Base-by-base conservation (phyloP, 1,140 invertebrate genomes). In the Anoplolepis gracilipes region DNA sequence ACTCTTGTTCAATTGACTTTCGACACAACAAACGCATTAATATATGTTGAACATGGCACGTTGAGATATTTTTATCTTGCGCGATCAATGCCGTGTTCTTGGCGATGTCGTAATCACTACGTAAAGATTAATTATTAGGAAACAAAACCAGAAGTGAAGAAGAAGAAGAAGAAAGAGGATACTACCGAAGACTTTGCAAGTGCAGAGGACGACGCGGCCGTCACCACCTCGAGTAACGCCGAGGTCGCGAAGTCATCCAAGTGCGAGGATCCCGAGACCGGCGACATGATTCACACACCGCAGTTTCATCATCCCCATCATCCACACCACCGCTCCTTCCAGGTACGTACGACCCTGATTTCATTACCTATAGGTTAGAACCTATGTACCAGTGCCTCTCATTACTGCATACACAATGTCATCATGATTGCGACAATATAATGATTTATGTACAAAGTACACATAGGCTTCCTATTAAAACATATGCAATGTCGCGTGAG, bases 231-330 rank as follows among this genome's bases (percentile, higher is more conserved):
- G 72, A 89, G 85, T 76, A 90, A 87, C 85, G 86, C 82, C 87
- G 93, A 94, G 87, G 90, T 90, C 70, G 87, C 61, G 28, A 92
- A 91, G 78, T 91, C 87, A 88, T 88, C 88, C 64, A 90, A 88
- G 55, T 93, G 93, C 89, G 95, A 95, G 85, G 95, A 95, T 90
- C 91, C 94, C 46, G 94, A 96, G 91, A 93, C 95, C 89, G 93
- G 94, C 92, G 95, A 96, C 87, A 97, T 97, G 96, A 96, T 97
- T 94, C 96, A 96, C 92, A 96, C 96, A 84, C 95, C 96, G 64
- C 96, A 97, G 86, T 96, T 96, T 87, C 96, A 96, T 89, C 96
- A 96, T 91, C 95, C 95, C 79, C 96, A 94, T 90, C 93, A 94
- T 85, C 95, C 96, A 82, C 95, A 96, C 92, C 94, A 95, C 75